Conservation (phyloP, 2,113 vertebrate genomes). For the Leptodactylus fuscus region DNA sequence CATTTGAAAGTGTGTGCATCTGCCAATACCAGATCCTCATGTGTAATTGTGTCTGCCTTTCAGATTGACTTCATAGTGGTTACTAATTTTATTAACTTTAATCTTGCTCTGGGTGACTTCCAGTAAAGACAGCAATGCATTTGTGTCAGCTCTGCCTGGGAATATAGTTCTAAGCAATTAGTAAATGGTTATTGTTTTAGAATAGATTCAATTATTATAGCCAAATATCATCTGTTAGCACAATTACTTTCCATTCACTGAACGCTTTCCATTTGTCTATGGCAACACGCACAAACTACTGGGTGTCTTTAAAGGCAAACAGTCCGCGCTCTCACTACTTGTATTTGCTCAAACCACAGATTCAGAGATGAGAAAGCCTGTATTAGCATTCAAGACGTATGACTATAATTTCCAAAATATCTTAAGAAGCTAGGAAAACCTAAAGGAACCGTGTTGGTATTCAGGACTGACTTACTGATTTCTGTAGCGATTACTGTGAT, state of each 20-base stretch:
- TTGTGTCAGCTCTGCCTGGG: conserved; percentile 38
- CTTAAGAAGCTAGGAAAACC: conserved; percentile 28
- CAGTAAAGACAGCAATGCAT: conserved; percentile 55
- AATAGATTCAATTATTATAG: conserved; percentile 52
- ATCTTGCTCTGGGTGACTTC: conserved; percentile 57
- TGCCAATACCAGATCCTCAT: conserved; percentile 40
- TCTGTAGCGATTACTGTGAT: conserved; percentile 92
- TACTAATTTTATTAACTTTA: conserved; percentile 59
- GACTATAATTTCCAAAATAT: conserved; percentile 45
- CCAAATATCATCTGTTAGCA: conserved; percentile 41
- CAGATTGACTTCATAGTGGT: conserved; percentile 47
- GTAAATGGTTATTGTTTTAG: background rate
- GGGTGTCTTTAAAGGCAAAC: conserved; percentile 27
- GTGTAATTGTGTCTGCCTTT: conserved; percentile 55
- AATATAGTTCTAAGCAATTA: conserved; percentile 50
- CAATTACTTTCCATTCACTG: conserved; percentile 35
- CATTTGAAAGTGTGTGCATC: conserved; percentile 29
- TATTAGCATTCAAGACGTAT: conserved; percentile 37
- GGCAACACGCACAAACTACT: background rate
- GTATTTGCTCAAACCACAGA: background rate
- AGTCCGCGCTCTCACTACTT: conserved; percentile 26
- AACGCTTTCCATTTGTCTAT: conserved; percentile 21
- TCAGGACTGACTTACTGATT: conserved; percentile 84
- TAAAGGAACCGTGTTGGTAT: conserved; percentile 43
- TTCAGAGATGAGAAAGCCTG: conserved; percentile 48